A percentile compares a stretch with the other conserved stretches of the same genome.
Evolutionary conservation across 2,113 vertebrate species (phyloP).

Genomic region (Cacatua alba): DNA sequence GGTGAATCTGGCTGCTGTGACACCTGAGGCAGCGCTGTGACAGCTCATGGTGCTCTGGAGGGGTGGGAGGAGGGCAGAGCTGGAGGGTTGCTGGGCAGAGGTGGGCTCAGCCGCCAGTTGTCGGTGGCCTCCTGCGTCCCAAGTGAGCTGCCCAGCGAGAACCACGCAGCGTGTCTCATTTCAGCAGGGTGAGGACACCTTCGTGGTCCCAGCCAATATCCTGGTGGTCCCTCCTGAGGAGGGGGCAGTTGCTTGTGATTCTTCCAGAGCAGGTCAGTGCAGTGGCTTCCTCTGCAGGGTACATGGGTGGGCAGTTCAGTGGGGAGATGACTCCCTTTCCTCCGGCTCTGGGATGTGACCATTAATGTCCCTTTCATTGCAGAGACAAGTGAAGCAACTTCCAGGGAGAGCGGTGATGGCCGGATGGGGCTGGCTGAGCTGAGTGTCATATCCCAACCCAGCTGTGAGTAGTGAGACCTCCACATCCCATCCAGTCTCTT

Average conservation of each 20-base stretch:
- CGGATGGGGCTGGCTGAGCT: neutral
- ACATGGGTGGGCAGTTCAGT: neutral
- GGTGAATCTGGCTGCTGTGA: neutral
- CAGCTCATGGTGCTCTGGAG: neutral
- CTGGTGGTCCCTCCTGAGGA: slow-evolving; percentile 33
- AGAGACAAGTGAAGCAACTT: neutral
- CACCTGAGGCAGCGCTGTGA: neutral
- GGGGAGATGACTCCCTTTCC: neutral
- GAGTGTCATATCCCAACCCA: neutral
- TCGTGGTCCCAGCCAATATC: neutral
- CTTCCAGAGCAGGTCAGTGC: slow-evolving; percentile 8
- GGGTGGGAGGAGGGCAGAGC: neutral
- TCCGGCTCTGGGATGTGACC: neutral
- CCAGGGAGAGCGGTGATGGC: neutral
- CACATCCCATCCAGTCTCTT: neutral
- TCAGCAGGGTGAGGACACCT: neutral
- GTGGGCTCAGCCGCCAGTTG: neutral
- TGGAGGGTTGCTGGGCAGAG: neutral
- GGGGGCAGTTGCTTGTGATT: neutral
- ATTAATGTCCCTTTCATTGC: neutral
- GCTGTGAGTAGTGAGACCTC: neutral
- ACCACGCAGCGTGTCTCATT: fast-evolving
- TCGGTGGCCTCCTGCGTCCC: neutral
- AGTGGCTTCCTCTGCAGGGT: neutral
- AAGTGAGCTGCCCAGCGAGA: neutral